Evolutionary conservation across 1,140 invertebrate genomes (phyloP).

Genomic region (Hylaeus volcanicus): DNA sequence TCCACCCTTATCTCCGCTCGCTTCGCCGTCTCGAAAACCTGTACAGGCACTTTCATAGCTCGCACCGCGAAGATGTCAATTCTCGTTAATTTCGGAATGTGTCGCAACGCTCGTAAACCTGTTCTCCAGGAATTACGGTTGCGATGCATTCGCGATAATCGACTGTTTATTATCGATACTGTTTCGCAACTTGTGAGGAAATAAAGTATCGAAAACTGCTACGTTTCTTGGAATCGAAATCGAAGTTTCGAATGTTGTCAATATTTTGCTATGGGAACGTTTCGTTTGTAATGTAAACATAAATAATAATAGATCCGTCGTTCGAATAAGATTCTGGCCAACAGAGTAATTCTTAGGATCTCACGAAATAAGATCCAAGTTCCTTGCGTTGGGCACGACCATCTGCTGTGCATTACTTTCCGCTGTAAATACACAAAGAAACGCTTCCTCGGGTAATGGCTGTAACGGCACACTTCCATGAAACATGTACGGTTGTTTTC

Average conservation of each 20-base stretch:
- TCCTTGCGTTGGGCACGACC: conserved; percentile 49
- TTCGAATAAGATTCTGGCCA: no score
- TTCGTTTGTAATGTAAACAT: no score
- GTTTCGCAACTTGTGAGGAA: not conserved
- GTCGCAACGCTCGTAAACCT: conserved; percentile 36
- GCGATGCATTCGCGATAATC: conserved; percentile 49
- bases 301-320: no score
- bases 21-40: conserved; percentile 60
- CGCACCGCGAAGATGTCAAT: conserved; percentile 38
- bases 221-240: not conserved
- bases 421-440: conserved; percentile 36
- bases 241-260: not conserved
- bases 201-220: not conserved
- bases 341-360: conserved; percentile 50
- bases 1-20: conserved; percentile 71
- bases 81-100: conserved; percentile 8
- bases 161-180: conserved; percentile 7
- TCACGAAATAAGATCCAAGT: conserved; percentile 58
- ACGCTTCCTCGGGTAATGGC: conserved; percentile 45
- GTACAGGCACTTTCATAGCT: conserved; percentile 61
- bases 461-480: conserved; percentile 45
- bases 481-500: conserved; percentile 30
- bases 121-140: conserved; percentile 63
- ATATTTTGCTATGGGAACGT: no score
- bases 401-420: conserved; percentile 57